Evolutionary conservation across 2,797 vertebrate species (phyloP).

Genomic region (Labeo calbasu): DNA sequence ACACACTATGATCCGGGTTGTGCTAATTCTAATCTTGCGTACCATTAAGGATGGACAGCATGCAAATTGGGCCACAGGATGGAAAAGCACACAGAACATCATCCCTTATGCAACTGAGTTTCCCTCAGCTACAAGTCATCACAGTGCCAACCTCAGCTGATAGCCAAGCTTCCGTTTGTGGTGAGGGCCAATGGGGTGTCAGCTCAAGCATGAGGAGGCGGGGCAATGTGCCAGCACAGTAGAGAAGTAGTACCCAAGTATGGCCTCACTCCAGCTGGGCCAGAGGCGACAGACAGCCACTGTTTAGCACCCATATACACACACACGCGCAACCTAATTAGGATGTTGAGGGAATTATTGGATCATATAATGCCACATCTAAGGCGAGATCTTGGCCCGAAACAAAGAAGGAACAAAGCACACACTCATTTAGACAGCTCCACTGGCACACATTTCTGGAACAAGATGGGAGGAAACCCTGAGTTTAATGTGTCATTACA

Average conservation of each 20-base stretch:
- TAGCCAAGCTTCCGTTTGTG: slow-evolving; percentile 46
- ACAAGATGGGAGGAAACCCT: slow-evolving; percentile 70
- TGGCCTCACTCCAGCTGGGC: slow-evolving; percentile 78
- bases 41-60: neutral
- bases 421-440: slow-evolving; percentile 75
- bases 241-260: slow-evolving; percentile 56
- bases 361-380: slow-evolving; percentile 77
- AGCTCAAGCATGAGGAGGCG: slow-evolving; percentile 55
- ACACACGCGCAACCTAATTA: slow-evolving; percentile 69
- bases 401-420: slow-evolving; percentile 74
- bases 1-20: neutral
- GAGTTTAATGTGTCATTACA: slow-evolving; percentile 81
- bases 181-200: slow-evolving; percentile 50
- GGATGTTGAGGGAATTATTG: slow-evolving; percentile 73
- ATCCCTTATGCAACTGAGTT: slow-evolving; percentile 47
- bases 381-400: slow-evolving; percentile 75
- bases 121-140: slow-evolving; percentile 39
- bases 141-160: slow-evolving; percentile 45
- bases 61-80: neutral
- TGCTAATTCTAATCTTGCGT: neutral
- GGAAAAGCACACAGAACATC: neutral
- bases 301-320: slow-evolving; percentile 67
- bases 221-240: slow-evolving; percentile 55
- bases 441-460: slow-evolving; percentile 73
- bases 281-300: slow-evolving; percentile 74